Conservation (phyloP, 2,797 vertebrate species). For the Melanotaenia trifasciata region DNA sequence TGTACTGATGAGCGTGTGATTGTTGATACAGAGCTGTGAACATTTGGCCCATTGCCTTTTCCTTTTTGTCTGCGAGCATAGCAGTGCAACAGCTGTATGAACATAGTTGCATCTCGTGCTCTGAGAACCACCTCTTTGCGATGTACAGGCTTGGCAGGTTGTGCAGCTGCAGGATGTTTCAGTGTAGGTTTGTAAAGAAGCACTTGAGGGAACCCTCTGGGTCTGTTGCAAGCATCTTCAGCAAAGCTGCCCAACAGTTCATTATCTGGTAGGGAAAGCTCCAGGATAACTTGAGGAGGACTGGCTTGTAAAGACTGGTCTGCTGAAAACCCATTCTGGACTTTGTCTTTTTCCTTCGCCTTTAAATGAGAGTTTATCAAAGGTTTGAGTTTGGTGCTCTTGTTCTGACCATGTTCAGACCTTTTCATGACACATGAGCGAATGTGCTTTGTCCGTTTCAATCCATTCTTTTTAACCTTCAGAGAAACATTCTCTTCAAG, state of each 20-base stretch:
- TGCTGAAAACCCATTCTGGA: conserved; percentile 46
- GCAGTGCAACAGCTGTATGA: conserved; percentile 75
- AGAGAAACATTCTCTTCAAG: conserved; percentile 66
- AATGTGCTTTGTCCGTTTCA: conserved; percentile 63
- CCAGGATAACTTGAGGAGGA: conserved; percentile 74
- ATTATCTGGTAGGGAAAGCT: conserved; percentile 84
- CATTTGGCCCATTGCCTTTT: conserved; percentile 51
- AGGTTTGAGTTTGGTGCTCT: conserved; percentile 62
- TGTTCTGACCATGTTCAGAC: conserved; percentile 38
- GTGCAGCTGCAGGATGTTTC: conserved; percentile 42
- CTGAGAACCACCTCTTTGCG: conserved; percentile 73
- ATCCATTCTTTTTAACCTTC: conserved; percentile 65
- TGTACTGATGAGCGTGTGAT: conserved; percentile 77
- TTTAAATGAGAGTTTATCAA: conserved; percentile 35
- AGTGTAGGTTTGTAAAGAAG: conserved; percentile 70
- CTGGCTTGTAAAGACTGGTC: conserved; percentile 26
- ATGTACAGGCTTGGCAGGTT: conserved; percentile 43
- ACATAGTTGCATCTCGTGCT: conserved; percentile 59
- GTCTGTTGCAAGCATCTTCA: conserved; percentile 68
- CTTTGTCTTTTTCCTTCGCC: conserved; percentile 43
- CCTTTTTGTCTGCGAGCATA: conserved; percentile 68
- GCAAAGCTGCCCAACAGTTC: conserved; percentile 74
- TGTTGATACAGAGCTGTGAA: conserved; percentile 68
- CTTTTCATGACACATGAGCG: conserved; percentile 38
- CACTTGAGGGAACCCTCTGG: conserved; percentile 67